Conservation (phyloP, 2,797 vertebrate species). For the Sebastes itinus region DNA sequence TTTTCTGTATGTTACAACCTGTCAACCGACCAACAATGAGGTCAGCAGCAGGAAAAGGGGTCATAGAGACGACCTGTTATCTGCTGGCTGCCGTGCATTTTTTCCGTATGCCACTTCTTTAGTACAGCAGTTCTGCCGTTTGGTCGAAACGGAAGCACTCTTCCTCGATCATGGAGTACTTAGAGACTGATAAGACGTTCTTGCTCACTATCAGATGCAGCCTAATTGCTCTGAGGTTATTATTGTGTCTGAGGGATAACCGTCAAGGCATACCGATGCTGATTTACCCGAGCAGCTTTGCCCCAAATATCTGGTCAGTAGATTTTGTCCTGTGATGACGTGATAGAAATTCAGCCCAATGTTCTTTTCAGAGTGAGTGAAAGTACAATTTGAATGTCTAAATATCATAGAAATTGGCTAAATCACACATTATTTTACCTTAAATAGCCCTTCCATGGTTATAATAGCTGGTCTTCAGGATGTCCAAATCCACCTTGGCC, state of each 20-base stretch:
- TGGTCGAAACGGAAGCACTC: constrained; percentile 41
- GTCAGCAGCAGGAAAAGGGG: constrained; percentile 23
- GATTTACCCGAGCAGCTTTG: constrained; percentile 11
- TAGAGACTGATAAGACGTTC: constrained; percentile 50
- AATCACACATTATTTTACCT: not conserved
- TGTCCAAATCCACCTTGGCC: constrained; percentile 24
- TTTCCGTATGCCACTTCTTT: constrained; percentile 5
- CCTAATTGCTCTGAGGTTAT: constrained; percentile 58
- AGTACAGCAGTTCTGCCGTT: not conserved
- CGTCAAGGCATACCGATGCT: constrained; percentile 29
- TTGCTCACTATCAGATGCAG: constrained; percentile 63
- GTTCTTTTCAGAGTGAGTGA: not conserved
- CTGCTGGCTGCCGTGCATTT: constrained; percentile 22
- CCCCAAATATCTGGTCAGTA: constrained; percentile 4
- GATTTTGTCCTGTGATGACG: not conserved
- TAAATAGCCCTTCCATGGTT: not conserved
- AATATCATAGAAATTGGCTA: not conserved
- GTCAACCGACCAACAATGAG: constrained; percentile 1
- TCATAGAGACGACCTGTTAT: constrained; percentile 14
- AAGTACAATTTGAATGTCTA: not conserved
- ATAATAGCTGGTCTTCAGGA: not conserved
- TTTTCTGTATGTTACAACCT: not conserved
- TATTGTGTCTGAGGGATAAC: constrained; percentile 54
- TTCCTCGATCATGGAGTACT: constrained; percentile 42
- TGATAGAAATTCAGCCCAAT: not conserved